Percentiles rank a stretch among this genome's conserved stretches.
Evolutionary conservation across 1,140 invertebrate species (phyloP).

Genomic region (Oreohelix idahoensis): DNA sequence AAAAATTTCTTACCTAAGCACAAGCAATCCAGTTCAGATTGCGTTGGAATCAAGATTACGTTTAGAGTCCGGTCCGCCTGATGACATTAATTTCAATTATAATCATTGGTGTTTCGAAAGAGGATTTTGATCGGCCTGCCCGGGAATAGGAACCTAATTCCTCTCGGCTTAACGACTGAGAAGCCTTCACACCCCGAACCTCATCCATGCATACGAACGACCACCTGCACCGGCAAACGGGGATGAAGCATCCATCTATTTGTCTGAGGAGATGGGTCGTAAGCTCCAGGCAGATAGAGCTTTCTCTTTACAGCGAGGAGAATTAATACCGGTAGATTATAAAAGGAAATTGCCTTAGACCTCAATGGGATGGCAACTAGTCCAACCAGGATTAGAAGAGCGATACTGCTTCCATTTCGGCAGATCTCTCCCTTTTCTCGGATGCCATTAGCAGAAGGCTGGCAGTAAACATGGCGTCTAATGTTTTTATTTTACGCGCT

Average conservation of each 20-base stretch:
- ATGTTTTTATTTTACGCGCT: background rate
- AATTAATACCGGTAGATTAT: slow-evolving; percentile 38
- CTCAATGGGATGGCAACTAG: background rate
- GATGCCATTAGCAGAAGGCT: slow-evolving; percentile 18
- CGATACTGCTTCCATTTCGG: slow-evolving; percentile 25
- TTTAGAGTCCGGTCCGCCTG: background rate
- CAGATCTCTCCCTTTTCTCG: slow-evolving; percentile 16
- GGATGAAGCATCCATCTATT: slow-evolving; percentile 33
- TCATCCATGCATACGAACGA: slow-evolving; percentile 39
- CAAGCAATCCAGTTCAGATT: background rate
- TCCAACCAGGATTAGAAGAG: slow-evolving; percentile 17
- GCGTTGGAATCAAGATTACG: background rate
- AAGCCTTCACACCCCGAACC: slow-evolving; percentile 18
- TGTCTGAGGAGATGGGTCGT: slow-evolving; percentile 36
- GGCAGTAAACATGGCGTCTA: slow-evolving; percentile 21
- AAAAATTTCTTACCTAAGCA: background rate
- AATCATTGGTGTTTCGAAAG: slow-evolving; percentile 34
- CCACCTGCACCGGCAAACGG: background rate
- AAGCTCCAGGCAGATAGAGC: slow-evolving; percentile 17
- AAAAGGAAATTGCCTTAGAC: slow-evolving; percentile 40
- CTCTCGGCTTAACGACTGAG: background rate
- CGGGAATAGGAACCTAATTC: slow-evolving; percentile 18
- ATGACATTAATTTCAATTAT: slow-evolving; percentile 52
- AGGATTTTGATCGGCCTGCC: background rate
- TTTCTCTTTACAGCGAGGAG: background rate